Percentiles rank a stretch among this genome's conserved stretches.
These are phyloP conservation scores for Agrochola lota DNA, from an alignment of 2,888 invertebrate genomes.

Conservation along the genomic window DNA sequence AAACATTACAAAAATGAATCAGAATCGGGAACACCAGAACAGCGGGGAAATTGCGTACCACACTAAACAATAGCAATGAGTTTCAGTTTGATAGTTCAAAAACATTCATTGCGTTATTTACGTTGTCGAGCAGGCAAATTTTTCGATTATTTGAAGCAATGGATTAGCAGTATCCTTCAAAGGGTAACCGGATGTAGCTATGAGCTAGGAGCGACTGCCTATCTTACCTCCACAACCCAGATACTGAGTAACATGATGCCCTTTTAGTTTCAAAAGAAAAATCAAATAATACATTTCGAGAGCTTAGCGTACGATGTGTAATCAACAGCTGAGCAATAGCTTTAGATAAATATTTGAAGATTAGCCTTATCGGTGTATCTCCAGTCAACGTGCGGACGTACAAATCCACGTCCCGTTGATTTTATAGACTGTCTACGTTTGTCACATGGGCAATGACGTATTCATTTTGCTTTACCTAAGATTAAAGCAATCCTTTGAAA, in stretches of 20 bases:
- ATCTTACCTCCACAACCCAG: neutral
- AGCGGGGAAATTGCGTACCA: too few relatives aligned
- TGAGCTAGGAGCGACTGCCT: too few relatives aligned
- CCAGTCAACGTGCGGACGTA: neutral
- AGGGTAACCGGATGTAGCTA: too few relatives aligned
- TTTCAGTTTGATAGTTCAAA: too few relatives aligned
- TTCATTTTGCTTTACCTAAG: neutral
- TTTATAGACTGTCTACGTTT: neutral
- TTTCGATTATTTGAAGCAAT: too few relatives aligned
- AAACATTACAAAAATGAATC: too few relatives aligned
- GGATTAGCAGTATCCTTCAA: too few relatives aligned
- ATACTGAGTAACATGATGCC: too few relatives aligned
- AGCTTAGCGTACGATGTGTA: neutral
- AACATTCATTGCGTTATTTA: too few relatives aligned
- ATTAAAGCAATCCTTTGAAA: neutral
- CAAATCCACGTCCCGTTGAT: slow-evolving; percentile 9
- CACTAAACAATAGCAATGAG: too few relatives aligned
- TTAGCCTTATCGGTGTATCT: slow-evolving; percentile 30
- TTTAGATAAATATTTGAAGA: slow-evolving; percentile 18
- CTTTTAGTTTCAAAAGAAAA: neutral
- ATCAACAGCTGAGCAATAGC: slow-evolving; percentile 12
- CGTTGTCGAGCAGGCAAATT: too few relatives aligned
- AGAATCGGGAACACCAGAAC: too few relatives aligned
- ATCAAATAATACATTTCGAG: neutral
- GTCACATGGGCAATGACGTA: neutral